A percentile compares a stretch with the other conserved stretches of the same genome.
Evolutionary conservation across 2,888 invertebrate genomes (phyloP).

Genomic region (Apodemia mormo): DNA sequence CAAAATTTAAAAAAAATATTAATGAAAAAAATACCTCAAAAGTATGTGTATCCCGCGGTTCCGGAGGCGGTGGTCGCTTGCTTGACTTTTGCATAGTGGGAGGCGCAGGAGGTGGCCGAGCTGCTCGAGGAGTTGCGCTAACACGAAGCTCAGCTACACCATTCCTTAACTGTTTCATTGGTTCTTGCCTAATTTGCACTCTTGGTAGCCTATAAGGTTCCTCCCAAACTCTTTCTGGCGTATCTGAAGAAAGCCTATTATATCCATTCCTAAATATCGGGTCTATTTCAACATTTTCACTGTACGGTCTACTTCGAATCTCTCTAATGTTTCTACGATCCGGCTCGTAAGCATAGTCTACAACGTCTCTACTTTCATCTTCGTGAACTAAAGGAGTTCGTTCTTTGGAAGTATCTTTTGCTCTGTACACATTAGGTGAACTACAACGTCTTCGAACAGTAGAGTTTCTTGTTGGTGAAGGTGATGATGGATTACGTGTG

Average conservation of each 20-base stretch:
- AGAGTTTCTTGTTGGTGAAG: constrained; percentile 60
- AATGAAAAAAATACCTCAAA: constrained; percentile 58
- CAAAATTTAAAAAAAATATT: no score
- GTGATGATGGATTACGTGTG: constrained; percentile 69
- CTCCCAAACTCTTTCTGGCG: constrained; percentile 65
- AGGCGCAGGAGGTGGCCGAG: constrained; percentile 67
- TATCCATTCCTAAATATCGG: constrained; percentile 68
- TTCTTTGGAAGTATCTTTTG: constrained; percentile 57
- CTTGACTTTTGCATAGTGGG: constrained; percentile 47
- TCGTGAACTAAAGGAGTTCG: constrained; percentile 63
- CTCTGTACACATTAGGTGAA: constrained; percentile 72
- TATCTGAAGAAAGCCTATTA: constrained; percentile 56
- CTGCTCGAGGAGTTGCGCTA: constrained; percentile 65
- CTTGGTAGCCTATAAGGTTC: constrained; percentile 72
- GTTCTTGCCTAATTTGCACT: constrained; percentile 64
- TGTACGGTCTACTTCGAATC: constrained; percentile 65
- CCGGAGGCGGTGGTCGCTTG: constrained; percentile 67
- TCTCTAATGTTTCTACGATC: constrained; percentile 63
- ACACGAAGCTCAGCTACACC: constrained; percentile 71
- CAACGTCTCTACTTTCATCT: constrained; percentile 68
- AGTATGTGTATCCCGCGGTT: constrained; percentile 66
- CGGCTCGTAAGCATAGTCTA: constrained; percentile 61
- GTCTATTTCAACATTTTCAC: constrained; percentile 73
- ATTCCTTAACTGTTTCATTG: constrained; percentile 66
- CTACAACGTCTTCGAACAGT: constrained; percentile 69